Evolutionary conservation across 2,113 vertebrate species (phyloP).

Genomic region (Labrus mixtus): DNA sequence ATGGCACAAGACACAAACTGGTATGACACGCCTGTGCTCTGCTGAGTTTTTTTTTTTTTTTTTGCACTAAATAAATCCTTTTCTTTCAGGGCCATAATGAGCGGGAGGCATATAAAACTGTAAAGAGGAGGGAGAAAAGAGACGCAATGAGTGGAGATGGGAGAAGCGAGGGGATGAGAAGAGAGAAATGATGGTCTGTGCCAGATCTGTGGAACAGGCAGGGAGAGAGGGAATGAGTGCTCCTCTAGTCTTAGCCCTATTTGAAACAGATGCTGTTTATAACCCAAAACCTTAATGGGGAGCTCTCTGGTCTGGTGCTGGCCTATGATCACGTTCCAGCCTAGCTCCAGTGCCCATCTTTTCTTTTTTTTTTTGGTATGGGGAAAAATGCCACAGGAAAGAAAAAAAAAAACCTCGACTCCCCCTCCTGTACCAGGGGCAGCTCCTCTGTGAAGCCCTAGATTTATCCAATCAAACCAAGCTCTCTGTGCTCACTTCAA

Average conservation of each 20-base stretch:
- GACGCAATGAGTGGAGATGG: constrained; percentile 68
- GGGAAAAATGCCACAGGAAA: constrained; percentile 74
- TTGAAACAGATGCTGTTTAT: constrained; percentile 85
- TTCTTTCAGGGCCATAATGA: constrained; percentile 72
- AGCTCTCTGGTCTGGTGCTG: constrained; percentile 76
- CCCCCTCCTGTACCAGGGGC: constrained; percentile 68
- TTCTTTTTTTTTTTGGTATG: constrained; percentile 64
- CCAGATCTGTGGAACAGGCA: constrained; percentile 73
- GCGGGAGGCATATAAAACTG: constrained; percentile 73
- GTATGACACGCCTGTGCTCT: constrained; percentile 25
- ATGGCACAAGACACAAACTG: constrained; percentile 41
- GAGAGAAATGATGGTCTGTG: constrained; percentile 73
- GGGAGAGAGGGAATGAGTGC: constrained; percentile 68
- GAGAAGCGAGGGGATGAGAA: constrained; percentile 60
- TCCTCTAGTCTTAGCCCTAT: constrained; percentile 75
- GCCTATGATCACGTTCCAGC: constrained; percentile 83
- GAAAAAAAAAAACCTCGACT: constrained; percentile 36
- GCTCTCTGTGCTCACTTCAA: constrained; percentile 76
- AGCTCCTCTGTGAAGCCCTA: constrained; percentile 77
- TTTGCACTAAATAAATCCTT: constrained; percentile 70
- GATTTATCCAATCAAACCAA: constrained; percentile 77
- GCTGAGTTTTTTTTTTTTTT: constrained; percentile 43
- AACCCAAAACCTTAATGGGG: constrained; percentile 80
- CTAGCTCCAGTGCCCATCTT: constrained; percentile 76
- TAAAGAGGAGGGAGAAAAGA: constrained; percentile 73